Evolutionary conservation across 2,797 vertebrate species (phyloP).

Genomic region (Myiothlypis chrysogaster): DNA sequence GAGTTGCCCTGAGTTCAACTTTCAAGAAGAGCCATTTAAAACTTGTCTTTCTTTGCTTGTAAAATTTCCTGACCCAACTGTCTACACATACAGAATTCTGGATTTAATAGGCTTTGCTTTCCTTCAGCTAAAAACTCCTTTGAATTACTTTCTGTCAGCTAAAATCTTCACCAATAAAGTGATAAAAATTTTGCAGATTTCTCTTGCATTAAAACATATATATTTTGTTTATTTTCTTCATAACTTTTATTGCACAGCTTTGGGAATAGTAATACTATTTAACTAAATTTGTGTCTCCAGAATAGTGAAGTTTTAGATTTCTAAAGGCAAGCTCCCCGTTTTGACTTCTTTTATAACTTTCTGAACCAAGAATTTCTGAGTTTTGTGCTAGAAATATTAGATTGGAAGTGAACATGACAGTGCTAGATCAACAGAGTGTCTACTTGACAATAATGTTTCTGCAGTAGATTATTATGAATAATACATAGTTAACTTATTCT

Average conservation of each 20-base stretch:
- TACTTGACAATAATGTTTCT: constrained; percentile 50
- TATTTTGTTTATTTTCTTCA: not conserved
- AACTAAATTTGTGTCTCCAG: not conserved
- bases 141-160: not conserved
- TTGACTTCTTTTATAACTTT: not conserved
- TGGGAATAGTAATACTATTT: not conserved
- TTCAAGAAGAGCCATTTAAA: not conserved
- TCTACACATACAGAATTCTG: not conserved
- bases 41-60: not conserved
- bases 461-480: constrained; percentile 62
- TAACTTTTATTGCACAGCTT: not conserved
- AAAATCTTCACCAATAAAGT: not conserved
- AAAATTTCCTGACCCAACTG: not conserved
- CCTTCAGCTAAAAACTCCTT: not conserved
- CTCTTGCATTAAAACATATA: not conserved
- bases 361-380: constrained; percentile 18
- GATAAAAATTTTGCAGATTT: not conserved
- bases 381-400: not conserved
- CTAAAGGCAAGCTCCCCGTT: not conserved
- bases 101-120: not conserved
- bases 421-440: constrained; percentile 38
- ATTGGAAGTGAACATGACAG: constrained; percentile 22
- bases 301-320: not conserved
- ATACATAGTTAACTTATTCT: constrained; percentile 61
- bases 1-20: not conserved